These are phyloP conservation scores for Catalaphyllia jardinei DNA, from an alignment of 64 coral and sea anemone species.

Conservation along the genomic window DNA sequence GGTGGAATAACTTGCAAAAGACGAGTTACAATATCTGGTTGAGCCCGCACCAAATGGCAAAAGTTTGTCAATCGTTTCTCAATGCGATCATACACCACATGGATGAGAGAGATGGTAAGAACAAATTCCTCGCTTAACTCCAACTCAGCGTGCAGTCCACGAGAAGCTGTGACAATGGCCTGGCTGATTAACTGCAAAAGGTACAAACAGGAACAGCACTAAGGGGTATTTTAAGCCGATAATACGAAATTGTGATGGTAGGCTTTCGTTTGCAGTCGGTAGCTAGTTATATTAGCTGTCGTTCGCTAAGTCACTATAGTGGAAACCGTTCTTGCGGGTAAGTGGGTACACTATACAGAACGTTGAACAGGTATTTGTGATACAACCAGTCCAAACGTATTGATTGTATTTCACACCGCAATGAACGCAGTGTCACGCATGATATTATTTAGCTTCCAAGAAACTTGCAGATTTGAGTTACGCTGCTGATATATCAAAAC, in stretches of 20 bases:
- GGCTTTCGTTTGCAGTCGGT: neutral
- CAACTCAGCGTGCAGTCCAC: neutral
- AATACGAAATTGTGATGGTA: too few species aligned
- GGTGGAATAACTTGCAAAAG: constrained; percentile 23
- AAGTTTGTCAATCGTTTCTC: constrained; percentile 46
- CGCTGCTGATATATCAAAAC: too few species aligned
- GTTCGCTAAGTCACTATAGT: too few species aligned
- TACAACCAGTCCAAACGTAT: too few species aligned
- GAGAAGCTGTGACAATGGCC: constrained; percentile 27
- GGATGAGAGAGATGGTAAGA: constrained; percentile 35
- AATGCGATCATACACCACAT: constrained; percentile 27
- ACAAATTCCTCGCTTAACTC: neutral
- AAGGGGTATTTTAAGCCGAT: neutral
- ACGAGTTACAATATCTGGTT: constrained; percentile 30
- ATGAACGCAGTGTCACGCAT: too few species aligned
- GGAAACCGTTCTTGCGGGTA: too few species aligned
- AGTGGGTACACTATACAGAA: too few species aligned
- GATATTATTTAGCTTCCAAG: too few species aligned
- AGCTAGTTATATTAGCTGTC: too few species aligned
- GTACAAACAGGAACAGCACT: neutral
- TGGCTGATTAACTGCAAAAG: constrained; percentile 25
- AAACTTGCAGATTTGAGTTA: too few species aligned
- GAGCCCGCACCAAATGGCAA: constrained; percentile 31
- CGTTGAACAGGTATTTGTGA: too few species aligned
- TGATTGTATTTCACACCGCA: too few species aligned